phyloP scores from a whole-genome alignment of 2,888 invertebrate species.

The Campaea margaritaria region DNA sequence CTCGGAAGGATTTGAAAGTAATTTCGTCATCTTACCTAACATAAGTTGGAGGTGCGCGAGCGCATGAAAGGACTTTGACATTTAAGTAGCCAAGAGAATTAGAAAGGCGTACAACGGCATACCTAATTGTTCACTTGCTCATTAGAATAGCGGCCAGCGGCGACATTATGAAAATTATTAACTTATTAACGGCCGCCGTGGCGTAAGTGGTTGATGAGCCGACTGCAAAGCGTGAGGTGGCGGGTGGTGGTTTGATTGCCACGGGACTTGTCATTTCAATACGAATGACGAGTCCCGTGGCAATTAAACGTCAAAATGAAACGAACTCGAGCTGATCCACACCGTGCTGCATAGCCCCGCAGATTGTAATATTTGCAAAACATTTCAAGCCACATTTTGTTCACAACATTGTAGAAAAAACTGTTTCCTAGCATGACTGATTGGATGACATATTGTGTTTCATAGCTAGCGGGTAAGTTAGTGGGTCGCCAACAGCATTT shows the following conservation, averaged over 20 bases:
- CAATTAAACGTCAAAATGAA: too few species aligned
- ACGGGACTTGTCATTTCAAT: too few species aligned
- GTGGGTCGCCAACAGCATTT: conserved; percentile 16
- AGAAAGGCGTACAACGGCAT: conserved; percentile 10
- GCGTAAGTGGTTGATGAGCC: too few species aligned
- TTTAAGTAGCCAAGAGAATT: conserved; percentile 4
- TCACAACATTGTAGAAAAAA: too few species aligned
- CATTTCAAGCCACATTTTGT: too few species aligned
- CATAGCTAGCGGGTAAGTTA: conserved; percentile 3
- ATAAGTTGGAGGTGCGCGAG: neutral
- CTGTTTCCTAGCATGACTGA: conserved; percentile 5
- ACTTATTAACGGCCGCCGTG: too few species aligned
- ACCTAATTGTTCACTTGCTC: neutral
- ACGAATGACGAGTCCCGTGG: too few species aligned
- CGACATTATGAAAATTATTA: conserved; percentile 12
- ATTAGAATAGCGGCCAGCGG: neutral
- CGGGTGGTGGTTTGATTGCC: too few species aligned
- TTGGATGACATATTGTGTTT: conserved; percentile 4
- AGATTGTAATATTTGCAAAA: too few species aligned
- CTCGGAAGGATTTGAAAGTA: neutral
- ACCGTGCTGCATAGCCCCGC: too few species aligned
- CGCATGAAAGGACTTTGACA: conserved; percentile 7
- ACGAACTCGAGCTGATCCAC: too few species aligned
- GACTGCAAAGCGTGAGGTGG: too few species aligned
- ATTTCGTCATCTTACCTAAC: neutral